Conservation (phyloP, 2,888 invertebrate genomes). For the Zaprionus bogoriensis region DNA sequence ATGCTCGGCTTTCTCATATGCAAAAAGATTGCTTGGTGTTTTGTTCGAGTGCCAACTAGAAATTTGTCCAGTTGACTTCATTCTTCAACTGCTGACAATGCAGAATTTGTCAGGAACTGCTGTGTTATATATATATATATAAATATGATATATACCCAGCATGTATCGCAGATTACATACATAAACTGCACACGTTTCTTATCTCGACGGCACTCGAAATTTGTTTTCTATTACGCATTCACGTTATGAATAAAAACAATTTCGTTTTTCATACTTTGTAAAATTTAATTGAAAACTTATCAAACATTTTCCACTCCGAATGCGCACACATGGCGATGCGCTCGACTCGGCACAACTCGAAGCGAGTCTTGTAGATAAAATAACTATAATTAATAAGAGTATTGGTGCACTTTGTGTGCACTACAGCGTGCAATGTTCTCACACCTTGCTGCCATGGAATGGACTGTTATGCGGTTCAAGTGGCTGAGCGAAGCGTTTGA, state of each 20-base stretch:
- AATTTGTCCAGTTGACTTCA: conserved; percentile 36
- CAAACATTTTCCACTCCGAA: conserved; percentile 48
- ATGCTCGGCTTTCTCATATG: conserved; percentile 4
- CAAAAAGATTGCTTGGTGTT: conserved; percentile 31
- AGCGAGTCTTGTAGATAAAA: too few species aligned
- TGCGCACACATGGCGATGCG: conserved; percentile 16
- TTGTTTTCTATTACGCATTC: conserved; percentile 22
- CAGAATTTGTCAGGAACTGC: conserved; percentile 20
- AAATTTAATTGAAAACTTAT: conserved; percentile 64
- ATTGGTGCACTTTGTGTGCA: conserved; percentile 16
- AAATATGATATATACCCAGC: too few species aligned
- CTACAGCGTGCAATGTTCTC: not conserved
- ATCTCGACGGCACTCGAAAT: conserved; percentile 22
- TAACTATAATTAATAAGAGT: conserved; percentile 45
- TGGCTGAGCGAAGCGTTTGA: not conserved
- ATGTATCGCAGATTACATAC: conserved; percentile 12
- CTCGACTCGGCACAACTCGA: conserved; percentile 21
- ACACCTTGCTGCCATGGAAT: not conserved
- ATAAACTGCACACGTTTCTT: conserved; percentile 7
- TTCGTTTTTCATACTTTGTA: conserved; percentile 34
- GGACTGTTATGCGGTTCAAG: not conserved
- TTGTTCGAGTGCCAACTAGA: conserved; percentile 7
- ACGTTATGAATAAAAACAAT: conserved; percentile 37
- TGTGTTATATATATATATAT: not conserved
- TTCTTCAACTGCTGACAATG: conserved; percentile 45